Evolutionary conservation across 2,797 vertebrate species (phyloP), one percentile per base, ranked within the genome.

Genomic region (Pseudochirops corinnae): DNA sequence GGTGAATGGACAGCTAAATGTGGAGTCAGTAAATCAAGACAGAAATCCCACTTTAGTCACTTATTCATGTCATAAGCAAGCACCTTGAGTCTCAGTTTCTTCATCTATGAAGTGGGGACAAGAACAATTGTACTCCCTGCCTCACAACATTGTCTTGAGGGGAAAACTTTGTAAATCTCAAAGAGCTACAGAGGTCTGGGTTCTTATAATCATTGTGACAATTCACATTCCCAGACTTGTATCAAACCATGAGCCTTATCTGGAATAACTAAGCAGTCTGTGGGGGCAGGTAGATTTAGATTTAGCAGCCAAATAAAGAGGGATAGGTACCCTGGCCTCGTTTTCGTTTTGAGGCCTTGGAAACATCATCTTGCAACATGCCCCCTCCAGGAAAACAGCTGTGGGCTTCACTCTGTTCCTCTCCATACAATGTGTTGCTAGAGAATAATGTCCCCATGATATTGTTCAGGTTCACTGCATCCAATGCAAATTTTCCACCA

Each of bases 401-500:
- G 55, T 9, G 87, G 60, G 31, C 52, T 96, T 6, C 82, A 53
- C 90, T 92, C 91, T 94, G 39, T 94, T 95, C 92, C 33, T 50
- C 29, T 56, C 50, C 31, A 0, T 57, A 97, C 96, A 26, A 92
- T 96, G 96, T 98, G 96, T 95, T 98, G 92, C 95, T 97, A 82
- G 94, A 96, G 96, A 98, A 93, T 94, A 97, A 90, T 6, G 6
- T 82, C 31, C 53, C 24, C 87, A 0, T 90, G 94, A 96, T 96
- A 95, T 92, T 98, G 96, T 96, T 97, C 74, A 92, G 55, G 97
- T 96, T 97, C 94, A 97, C 56, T 94, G 96, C 91, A 95, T 97
- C 91, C 97, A 97, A 98, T 92, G 94, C 82, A 98, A 97, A 98
- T 97, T 98, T 95, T 92, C 96, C 95, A 93, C 94, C 55, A 58